Evolutionary conservation across 2,113 vertebrate genomes (phyloP).

Genomic region (Oriolus oriolus): DNA sequence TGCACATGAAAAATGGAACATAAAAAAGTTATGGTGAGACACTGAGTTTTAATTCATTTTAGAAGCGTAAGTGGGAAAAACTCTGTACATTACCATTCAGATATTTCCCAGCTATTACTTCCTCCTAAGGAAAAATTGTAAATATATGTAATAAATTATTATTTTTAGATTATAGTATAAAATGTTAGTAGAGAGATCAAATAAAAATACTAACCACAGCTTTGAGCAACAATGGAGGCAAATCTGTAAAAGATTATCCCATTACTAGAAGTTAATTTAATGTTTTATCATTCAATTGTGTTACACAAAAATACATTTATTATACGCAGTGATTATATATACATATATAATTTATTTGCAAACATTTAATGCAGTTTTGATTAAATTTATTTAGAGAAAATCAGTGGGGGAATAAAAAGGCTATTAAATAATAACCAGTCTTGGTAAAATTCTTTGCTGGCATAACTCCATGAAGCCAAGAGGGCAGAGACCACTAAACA

Average conservation of each 20-base stretch:
- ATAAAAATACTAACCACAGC: conserved; percentile 74
- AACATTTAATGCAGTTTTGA: background rate
- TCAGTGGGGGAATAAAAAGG: background rate
- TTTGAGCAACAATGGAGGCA: conserved; percentile 72
- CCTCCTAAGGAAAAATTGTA: conserved; percentile 70
- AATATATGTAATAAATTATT: background rate
- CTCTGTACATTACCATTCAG: conserved; percentile 74
- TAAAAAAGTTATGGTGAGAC: conserved; percentile 41
- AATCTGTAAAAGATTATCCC: conserved; percentile 67
- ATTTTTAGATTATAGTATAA: background rate
- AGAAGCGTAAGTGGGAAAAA: background rate
- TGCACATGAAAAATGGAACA: conserved; percentile 61
- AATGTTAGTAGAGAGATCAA: conserved; percentile 8
- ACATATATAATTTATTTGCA: background rate
- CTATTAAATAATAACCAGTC: background rate
- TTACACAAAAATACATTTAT: background rate
- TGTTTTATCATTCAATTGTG: background rate
- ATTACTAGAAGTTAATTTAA: background rate
- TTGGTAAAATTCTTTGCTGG: background rate
- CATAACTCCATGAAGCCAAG: background rate
- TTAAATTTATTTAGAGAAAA: background rate
- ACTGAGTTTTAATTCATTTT: background rate
- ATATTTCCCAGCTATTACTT: conserved; percentile 76
- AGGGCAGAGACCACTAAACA: background rate
- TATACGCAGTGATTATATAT: background rate